These are phyloP conservation scores for Channa argus DNA, from an alignment of 2,113 vertebrate genomes.

Conservation along the genomic window DNA sequence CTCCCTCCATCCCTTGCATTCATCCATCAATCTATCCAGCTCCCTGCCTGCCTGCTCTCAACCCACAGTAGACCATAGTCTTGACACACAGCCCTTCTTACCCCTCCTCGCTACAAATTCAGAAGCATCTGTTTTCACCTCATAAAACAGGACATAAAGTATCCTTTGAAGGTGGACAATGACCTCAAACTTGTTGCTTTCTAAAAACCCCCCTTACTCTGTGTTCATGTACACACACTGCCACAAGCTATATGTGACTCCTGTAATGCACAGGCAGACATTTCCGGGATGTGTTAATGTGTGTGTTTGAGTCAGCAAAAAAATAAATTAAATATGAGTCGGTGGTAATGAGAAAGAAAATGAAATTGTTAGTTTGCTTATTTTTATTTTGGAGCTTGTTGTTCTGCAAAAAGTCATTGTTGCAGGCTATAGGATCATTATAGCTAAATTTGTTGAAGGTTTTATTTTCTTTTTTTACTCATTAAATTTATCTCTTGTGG, in stretches of 20 bases:
- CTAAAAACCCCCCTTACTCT: constrained; percentile 29
- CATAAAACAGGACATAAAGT: constrained; percentile 75
- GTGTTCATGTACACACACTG: constrained; percentile 17
- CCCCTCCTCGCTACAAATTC: constrained; percentile 10
- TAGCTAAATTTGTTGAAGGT: constrained; percentile 27
- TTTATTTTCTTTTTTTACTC: constrained; percentile 35
- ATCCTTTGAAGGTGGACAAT: constrained; percentile 79
- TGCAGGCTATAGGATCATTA: constrained; percentile 12
- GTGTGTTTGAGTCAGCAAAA: not conserved
- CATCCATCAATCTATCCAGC: constrained; percentile 7
- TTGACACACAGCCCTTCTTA: constrained; percentile 2
- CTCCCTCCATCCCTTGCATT: constrained; percentile 5
- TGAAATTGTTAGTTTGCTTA: not conserved
- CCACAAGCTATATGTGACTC: not conserved
- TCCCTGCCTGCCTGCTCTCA: constrained; percentile 5
- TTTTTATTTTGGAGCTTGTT: constrained; percentile 25
- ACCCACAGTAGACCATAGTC: constrained; percentile 7
- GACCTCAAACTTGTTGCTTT: constrained; percentile 78
- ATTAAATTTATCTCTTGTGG: constrained; percentile 65
- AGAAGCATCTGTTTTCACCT: constrained; percentile 65
- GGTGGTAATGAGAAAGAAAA: not conserved
- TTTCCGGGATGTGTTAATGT: constrained; percentile 31
- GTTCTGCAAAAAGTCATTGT: constrained; percentile 21
- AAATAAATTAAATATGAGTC: not conserved
- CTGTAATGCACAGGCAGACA: constrained; percentile 6